Evolutionary conservation across 2,888 invertebrate genomes (phyloP).

Genomic region (Hirtodrosophila alboralis): DNA sequence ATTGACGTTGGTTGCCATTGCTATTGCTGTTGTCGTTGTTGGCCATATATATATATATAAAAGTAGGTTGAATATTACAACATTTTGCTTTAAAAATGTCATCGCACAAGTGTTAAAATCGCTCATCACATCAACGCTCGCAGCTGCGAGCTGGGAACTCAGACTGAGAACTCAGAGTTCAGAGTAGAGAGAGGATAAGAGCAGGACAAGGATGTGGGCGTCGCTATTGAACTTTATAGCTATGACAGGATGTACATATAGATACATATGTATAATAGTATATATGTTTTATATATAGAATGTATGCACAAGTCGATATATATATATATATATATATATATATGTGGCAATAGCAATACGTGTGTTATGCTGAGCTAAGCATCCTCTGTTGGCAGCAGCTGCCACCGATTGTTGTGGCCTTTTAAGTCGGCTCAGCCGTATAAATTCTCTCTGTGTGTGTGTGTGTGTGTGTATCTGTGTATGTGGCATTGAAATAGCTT

Average conservation of each 20-base stretch:
- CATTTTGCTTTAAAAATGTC: constrained; percentile 71
- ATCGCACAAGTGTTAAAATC: constrained; percentile 74
- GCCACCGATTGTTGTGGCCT: constrained; percentile 75
- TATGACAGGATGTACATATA: constrained; percentile 19
- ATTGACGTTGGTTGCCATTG: constrained; percentile 38
- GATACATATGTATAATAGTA: constrained; percentile 5
- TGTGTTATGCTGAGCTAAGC: constrained; percentile 73
- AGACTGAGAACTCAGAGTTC: neutral
- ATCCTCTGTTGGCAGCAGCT: constrained; percentile 66
- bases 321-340: no score
- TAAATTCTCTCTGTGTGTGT: constrained; percentile 28
- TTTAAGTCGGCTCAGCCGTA: constrained; percentile 67
- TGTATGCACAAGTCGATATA: constrained; percentile 18
- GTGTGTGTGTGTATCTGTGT: constrained; percentile 12
- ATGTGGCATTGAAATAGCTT: constrained; percentile 59
- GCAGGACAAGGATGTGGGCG: constrained; percentile 17
- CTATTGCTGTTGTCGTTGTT: constrained; percentile 23
- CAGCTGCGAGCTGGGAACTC: constrained; percentile 45
- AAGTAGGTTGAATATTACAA: constrained; percentile 72
- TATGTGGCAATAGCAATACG: constrained; percentile 45
- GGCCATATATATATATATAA: constrained; percentile 48
- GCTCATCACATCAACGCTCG: constrained; percentile 72
- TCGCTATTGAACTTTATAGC: constrained; percentile 69
- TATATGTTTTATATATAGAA: constrained; percentile 15
- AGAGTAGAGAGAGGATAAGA: constrained; percentile 6